Conservation (phyloP, 2,797 vertebrate genomes). For the Mus minutoides region DNA sequence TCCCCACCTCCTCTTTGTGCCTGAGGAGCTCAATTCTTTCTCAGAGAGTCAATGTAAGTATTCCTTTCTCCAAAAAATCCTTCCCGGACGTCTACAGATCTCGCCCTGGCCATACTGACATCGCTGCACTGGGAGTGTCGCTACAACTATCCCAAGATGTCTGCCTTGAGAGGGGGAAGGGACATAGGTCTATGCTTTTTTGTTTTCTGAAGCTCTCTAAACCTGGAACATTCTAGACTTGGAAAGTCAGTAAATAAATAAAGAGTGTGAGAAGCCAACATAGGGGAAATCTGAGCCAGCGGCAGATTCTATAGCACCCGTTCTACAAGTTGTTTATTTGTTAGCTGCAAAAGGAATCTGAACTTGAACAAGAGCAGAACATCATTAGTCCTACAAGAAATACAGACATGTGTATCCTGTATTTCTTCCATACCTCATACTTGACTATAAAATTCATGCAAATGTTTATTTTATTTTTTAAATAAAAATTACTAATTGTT, state of each 20-base stretch:
- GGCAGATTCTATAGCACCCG: background rate
- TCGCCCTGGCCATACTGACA: accelerated
- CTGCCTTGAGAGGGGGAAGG: background rate
- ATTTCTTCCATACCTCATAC: background rate
- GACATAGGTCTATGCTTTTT: background rate
- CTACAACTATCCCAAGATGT: too few species aligned
- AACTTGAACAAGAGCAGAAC: background rate
- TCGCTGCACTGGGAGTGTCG: background rate
- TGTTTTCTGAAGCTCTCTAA: background rate
- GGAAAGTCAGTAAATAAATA: background rate
- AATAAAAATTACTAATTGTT: background rate
- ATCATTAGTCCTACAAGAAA: background rate
- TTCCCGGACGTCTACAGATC: background rate
- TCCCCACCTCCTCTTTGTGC: background rate
- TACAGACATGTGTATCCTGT: background rate
- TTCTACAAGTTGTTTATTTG: background rate
- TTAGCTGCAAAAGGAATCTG: background rate
- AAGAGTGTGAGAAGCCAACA: background rate
- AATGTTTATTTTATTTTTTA: background rate
- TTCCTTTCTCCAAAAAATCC: background rate
- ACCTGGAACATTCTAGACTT: background rate
- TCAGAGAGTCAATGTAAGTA: background rate
- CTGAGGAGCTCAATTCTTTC: background rate
- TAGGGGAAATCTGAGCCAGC: background rate
- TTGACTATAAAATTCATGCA: background rate